Conservation (phyloP, 2,888 invertebrate genomes). For the Balanococcus diminutus region DNA sequence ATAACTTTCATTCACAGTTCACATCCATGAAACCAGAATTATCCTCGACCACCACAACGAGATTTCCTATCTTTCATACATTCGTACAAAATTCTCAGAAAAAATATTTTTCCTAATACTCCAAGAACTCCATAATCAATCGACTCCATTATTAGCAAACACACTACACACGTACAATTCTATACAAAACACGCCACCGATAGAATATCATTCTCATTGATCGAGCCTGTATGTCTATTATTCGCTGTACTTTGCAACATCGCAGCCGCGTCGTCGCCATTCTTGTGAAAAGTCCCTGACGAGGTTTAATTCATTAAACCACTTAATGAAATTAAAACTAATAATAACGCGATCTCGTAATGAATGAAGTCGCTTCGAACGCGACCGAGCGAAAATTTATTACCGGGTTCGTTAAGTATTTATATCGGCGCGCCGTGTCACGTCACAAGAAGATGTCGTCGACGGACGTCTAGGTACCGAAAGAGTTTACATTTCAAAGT, state of each 20-base stretch:
- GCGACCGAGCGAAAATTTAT: background rate
- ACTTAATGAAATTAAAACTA: slow-evolving; percentile 4
- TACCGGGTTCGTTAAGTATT: background rate
- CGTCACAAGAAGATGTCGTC: background rate
- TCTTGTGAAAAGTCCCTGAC: background rate
- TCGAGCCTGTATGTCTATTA: too few species aligned
- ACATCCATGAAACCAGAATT: too few species aligned
- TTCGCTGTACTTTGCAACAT: background rate
- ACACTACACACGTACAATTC: background rate
- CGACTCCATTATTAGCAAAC: too few species aligned
- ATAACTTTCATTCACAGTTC: too few species aligned
- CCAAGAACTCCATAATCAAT: too few species aligned
- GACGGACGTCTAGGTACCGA: background rate
- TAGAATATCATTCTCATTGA: background rate
- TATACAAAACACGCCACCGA: background rate
- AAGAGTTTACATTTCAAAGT: background rate
- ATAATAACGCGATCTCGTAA: background rate
- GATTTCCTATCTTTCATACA: too few species aligned
- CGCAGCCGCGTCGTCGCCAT: background rate
- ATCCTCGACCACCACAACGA: too few species aligned
- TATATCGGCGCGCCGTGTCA: background rate
- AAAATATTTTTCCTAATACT: too few species aligned
- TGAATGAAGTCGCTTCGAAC: background rate
- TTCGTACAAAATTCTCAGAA: too few species aligned
- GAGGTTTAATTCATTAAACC: slow-evolving; percentile 12